Evolutionary conservation across 2,113 vertebrate species (phyloP).

Genomic region (Crotalus viridis): DNA sequence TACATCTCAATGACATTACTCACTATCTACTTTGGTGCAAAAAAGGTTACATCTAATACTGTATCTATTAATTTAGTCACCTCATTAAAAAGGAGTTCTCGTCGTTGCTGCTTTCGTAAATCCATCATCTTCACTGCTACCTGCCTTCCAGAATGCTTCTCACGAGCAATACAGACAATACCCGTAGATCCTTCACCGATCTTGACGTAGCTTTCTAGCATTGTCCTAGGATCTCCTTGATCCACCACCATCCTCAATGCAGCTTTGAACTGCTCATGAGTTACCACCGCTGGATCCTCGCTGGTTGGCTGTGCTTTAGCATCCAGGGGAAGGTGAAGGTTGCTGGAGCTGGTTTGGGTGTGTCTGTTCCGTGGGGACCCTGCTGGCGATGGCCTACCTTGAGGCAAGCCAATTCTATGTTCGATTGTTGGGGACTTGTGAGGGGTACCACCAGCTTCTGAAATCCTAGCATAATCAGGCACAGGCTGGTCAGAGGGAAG

Average conservation of each 20-base stretch:
- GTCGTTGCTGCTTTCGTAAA: slow-evolving; percentile 91
- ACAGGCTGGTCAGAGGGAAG: slow-evolving; percentile 69
- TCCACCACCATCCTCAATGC: slow-evolving; percentile 97
- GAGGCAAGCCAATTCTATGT: slow-evolving; percentile 48
- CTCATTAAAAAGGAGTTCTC: slow-evolving; percentile 98
- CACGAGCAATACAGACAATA: slow-evolving; percentile 92
- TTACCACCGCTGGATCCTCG: slow-evolving; percentile 86
- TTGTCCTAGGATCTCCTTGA: slow-evolving; percentile 88
- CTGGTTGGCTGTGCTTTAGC: slow-evolving; percentile 66
- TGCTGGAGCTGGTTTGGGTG: slow-evolving; percentile 87
- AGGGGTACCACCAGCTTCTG: slow-evolving; percentile 65
- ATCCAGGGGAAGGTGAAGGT: slow-evolving; percentile 83
- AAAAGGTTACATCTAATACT: neutral
- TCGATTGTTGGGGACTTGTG: slow-evolving; percentile 60
- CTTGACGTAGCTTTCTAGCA: slow-evolving; percentile 95
- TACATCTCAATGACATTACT: neutral
- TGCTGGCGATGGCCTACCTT: slow-evolving; percentile 87
- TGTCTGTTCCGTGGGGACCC: slow-evolving; percentile 88
- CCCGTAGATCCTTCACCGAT: slow-evolving; percentile 97
- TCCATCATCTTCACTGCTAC: slow-evolving; percentile 99
- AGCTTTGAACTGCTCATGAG: slow-evolving; percentile 96
- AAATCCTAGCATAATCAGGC: slow-evolving; percentile 61
- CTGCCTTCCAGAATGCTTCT: slow-evolving; percentile 92
- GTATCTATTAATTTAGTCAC: slow-evolving; percentile 57
- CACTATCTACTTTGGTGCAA: rapidly evolving